phyloP scores from a whole-genome alignment of 2,888 invertebrate genomes.

The Helobdella robusta region DNA sequence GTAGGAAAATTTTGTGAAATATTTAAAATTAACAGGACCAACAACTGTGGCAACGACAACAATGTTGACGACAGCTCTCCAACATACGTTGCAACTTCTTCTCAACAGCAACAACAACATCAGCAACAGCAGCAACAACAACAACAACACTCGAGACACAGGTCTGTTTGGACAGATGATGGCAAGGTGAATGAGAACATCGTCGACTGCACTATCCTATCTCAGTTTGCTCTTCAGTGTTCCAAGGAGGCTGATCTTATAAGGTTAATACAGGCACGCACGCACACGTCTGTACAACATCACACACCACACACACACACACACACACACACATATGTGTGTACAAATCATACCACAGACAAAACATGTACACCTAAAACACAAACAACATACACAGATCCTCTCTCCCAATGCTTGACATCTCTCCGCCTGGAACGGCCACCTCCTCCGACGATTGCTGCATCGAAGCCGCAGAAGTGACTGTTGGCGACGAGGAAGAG shows the following conservation, averaged over 20 bases:
- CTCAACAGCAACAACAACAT: no score
- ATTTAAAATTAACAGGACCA: no score
- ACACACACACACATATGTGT: neutral
- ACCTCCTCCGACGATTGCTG: conserved; percentile 20
- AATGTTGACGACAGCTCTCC: no score
- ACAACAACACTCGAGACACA: no score
- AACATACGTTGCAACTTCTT: no score
- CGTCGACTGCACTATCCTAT: conserved; percentile 14
- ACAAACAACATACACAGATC: neutral
- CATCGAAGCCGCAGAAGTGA: conserved; percentile 19
- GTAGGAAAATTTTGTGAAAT: no score
- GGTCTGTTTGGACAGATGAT: no score
- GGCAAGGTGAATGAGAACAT: neutral
- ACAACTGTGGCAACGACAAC: no score
- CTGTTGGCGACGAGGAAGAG: conserved; percentile 16
- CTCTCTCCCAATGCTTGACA: neutral
- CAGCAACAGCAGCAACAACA: no score
- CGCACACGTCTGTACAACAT: conserved; percentile 19
- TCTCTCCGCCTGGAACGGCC: conserved; percentile 23
- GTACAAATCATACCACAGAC: neutral
- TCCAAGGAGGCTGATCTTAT: conserved; percentile 9
- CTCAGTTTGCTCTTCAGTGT: conserved; percentile 22
- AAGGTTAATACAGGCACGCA: neutral
- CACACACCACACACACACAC: conserved; percentile 11
- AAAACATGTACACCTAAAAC: neutral